A percentile compares a stretch with the other conserved stretches of the same genome.
phyloP scores from a whole-genome alignment of 2,888 invertebrate genomes.

The Ischnus inquisitorius region DNA sequence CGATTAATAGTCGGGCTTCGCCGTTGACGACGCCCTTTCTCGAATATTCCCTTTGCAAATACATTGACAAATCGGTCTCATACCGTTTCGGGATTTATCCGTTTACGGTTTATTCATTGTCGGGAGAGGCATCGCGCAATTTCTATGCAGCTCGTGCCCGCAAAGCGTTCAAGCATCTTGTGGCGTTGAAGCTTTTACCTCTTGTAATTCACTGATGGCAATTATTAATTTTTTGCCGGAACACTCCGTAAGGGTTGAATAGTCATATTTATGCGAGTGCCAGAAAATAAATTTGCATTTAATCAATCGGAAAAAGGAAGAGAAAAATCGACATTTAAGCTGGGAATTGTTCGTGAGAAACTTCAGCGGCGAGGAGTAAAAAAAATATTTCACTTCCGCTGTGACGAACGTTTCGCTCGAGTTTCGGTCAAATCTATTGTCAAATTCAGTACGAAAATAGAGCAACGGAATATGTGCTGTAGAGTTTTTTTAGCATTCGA shows the following conservation, averaged over 20 bases:
- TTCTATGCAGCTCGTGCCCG: no score
- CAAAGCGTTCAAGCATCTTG: no score
- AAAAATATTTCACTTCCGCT: not conserved
- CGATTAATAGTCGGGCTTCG: conserved; percentile 55
- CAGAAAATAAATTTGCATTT: not conserved
- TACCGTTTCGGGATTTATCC: not conserved
- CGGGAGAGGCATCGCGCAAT: no score
- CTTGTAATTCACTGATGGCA: no score
- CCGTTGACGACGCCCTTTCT: conserved; percentile 18
- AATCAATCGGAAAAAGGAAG: not conserved
- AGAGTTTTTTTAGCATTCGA: no score
- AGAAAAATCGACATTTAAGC: not conserved
- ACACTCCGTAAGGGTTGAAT: no score
- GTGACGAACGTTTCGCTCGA: not conserved
- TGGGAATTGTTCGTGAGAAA: not conserved
- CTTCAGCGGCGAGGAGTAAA: not conserved
- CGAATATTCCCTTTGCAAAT: conserved; percentile 41
- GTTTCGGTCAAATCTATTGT: no score
- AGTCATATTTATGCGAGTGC: not conserved
- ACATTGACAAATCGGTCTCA: conserved; percentile 48
- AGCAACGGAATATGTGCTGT: no score
- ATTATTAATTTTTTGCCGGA: no score
- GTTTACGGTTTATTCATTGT: not conserved
- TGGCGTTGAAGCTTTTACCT: no score
- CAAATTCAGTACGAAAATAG: no score